Percentiles rank a stretch among this genome's conserved stretches.
Evolutionary conservation across 2,113 vertebrate species (phyloP).

Genomic region (Zosterops pallidus): DNA sequence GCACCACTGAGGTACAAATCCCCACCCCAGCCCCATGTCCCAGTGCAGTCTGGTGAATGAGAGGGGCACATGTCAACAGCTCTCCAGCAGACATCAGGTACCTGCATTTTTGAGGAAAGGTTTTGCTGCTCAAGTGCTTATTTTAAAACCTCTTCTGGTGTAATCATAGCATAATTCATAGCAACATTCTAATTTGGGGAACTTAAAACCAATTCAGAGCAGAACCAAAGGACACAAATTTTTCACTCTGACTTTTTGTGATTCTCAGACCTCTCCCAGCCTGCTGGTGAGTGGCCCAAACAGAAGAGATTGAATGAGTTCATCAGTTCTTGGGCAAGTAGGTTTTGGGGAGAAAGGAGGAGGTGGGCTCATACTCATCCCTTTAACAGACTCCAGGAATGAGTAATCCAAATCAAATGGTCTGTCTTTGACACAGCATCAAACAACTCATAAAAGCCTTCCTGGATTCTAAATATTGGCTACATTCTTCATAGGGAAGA

Average conservation of each 20-base stretch:
- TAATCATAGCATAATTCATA: not conserved
- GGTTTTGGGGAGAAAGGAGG: not conserved
- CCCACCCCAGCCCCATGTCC: not conserved
- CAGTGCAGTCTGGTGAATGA: not conserved
- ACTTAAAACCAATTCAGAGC: not conserved
- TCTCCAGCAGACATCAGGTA: not conserved
- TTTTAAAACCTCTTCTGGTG: not conserved
- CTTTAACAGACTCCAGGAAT: conserved; percentile 6
- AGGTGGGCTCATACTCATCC: not conserved
- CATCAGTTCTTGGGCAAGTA: not conserved
- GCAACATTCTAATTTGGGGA: not conserved
- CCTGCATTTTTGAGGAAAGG: not conserved
- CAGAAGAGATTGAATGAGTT: not conserved
- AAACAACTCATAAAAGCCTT: conserved; percentile 20
- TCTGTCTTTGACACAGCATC: conserved; percentile 7
- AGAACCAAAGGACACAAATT: not conserved
- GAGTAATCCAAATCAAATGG: conserved; percentile 10
- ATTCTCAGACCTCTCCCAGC: not conserved
- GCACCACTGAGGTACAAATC: not conserved
- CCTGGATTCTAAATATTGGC: not conserved
- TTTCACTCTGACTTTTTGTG: not conserved
- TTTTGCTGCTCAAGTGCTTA: not conserved
- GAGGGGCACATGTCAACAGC: not conserved
- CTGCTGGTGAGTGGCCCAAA: not conserved
- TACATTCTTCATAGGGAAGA: conserved; percentile 1